Base-by-base conservation (phyloP, 2,797 vertebrate species). In the Amblyraja radiata region DNA sequence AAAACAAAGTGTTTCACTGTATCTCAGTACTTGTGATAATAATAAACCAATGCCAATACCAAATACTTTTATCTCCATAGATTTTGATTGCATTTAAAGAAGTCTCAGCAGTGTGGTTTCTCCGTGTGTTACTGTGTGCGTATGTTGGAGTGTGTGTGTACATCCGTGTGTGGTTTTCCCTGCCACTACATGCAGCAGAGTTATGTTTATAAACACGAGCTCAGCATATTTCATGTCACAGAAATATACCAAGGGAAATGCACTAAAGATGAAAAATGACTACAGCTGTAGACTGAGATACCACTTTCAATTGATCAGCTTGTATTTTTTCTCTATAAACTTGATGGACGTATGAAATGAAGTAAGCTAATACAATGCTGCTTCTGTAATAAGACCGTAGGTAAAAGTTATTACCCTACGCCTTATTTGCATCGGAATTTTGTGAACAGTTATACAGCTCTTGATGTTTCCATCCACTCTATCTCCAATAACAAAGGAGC, bases 381-480 rank as follows among this genome's bases (percentile, higher is more conserved):
- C 23, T 0, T 94, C 94, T 93, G 94, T 94, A 94, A 94, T 95
- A 95, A 96, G 96, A 93, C 93, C 93, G 94, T 90, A 93, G 93
- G 94, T 94, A 93, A 79, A 73, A 94, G 94, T 95, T 94, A 93
- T 93, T 94, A 94, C 93, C 81, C 68, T 46, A 93, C 95, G 93
- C 94, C 95, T 96, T 94, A 95, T 95, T 95, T 95, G 68, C 90
- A 91, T 91, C 11, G 8, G 68, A 46, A 46, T 95, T 93, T 95
- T 94, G 93, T 94, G 90, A 95, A 95, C 96, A 96, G 96, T 97
- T 97, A 97, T 97, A 96, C 93, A 93, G 94, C 93, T 94, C 94
- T 96, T 97, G 97, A 97, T 74, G 23, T 91, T 74, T 91, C 90
- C 68, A 91, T 91, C 36, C 90, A 73, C 36, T 91, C 90, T 91